Base-by-base conservation (phyloP, 2,888 invertebrate species). In the Lypha dubia region DNA sequence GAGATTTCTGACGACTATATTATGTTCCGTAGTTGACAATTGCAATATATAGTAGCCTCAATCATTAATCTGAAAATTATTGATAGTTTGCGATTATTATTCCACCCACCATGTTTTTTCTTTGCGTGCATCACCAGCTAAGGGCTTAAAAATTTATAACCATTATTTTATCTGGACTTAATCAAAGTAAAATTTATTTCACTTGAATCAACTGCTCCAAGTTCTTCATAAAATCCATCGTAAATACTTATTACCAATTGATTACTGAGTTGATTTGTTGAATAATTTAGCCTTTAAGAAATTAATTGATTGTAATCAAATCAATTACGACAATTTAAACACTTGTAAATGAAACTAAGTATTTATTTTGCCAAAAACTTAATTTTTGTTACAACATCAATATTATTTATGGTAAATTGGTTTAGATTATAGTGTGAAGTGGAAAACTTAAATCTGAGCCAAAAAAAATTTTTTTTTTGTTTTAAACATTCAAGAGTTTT, bases 341-440 rank as follows among this genome's bases (percentile, higher is more conserved):
- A 68, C 41, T 46, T 77, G 75, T 63, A 56, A 53, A 28, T 17
- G 20, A 28, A 38, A 53, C 4, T 32, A n/a, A n/a, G n/a, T n/a
- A 3, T 58, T 56, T 20, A 49, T 44, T 32, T 60, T 60, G 41
- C 56, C 44, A 56, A 75, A 56, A 44, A 49, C 9, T 73, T 6
- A 53, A 20, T 41, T 28, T 15, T 22, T 32, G 20, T 75, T 53
- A 17, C 20, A 44, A 44, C 24, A 62, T 9, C 11, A 15, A 53
- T 35, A 63, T 71, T 53, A 17, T 68, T 68, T 56, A 71, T 71
- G 51, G 44, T 11, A 76, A 76, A 84, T 84, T 79, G 80, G 67
- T 80, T 73, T 73, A 28, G 71, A 80, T 84, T 71, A 68, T 56
- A 13, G 80, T 84, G 84, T 80, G 71, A 84, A 74, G 46, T 62